phyloP scores from a whole-genome alignment of 1,140 invertebrate species.

The Lepidostoma basale region DNA sequence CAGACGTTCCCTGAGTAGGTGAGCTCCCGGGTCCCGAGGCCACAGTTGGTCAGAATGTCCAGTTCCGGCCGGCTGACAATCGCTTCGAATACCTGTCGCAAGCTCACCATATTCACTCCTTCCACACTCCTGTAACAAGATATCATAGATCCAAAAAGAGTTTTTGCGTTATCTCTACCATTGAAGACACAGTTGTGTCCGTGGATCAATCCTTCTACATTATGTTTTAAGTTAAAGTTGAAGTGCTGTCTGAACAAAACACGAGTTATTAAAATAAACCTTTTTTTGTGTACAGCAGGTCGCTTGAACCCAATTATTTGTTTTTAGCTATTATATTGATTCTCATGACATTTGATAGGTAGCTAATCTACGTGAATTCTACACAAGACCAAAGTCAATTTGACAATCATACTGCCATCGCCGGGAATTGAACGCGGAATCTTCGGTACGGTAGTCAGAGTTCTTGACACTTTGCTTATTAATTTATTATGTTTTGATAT shows the following conservation, averaged over 20 bases:
- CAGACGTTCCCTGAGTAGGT: constrained; percentile 30
- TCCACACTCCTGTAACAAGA: background rate
- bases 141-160: background rate
- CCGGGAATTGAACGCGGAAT: no score
- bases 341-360: no score
- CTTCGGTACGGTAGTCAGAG: no score
- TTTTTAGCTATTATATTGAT: no score
- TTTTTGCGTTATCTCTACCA: background rate
- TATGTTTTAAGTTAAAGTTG: background rate
- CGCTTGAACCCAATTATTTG: no score
- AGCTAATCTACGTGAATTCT: no score
- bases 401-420: no score
- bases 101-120: constrained; percentile 28
- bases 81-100: constrained; percentile 40
- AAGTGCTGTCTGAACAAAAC: background rate
- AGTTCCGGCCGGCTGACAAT: constrained; percentile 34
- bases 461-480: no score
- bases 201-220: background rate
- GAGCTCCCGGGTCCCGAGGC: constrained; percentile 28
- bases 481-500: no score
- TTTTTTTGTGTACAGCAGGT: background rate
- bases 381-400: no score
- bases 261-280: background rate
- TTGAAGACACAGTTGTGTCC: background rate
- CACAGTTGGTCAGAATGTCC: constrained; percentile 39